Percentiles rank a stretch among this genome's conserved stretches.
Conservation (phyloP, 2,113 vertebrate species). For the Platycercus adscitus region DNA sequence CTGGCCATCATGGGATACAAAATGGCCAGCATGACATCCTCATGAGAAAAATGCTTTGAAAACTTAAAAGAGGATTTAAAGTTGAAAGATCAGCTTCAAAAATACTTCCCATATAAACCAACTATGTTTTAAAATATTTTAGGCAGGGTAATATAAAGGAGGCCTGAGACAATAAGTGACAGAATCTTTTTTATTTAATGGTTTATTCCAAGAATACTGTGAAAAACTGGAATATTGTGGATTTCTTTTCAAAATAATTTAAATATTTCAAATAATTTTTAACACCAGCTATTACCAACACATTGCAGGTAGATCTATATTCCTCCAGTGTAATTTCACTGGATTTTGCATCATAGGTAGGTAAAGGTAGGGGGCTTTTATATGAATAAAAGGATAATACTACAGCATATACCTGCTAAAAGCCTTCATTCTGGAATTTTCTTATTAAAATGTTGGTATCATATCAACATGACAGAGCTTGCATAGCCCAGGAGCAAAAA, state of each 20-base stretch:
- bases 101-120: not conserved
- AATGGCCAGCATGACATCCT: not conserved
- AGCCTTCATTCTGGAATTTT: not conserved
- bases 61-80: not conserved
- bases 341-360: not conserved
- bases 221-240: not conserved
- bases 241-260: not conserved
- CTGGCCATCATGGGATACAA: not conserved
- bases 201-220: not conserved
- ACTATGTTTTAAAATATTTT: not conserved
- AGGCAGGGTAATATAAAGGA: not conserved
- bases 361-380: not conserved
- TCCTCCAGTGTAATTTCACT: not conserved
- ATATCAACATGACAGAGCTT: not conserved
- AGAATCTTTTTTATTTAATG: not conserved
- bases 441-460: slow-evolving; percentile 8
- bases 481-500: slow-evolving; percentile 6
- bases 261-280: not conserved
- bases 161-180: not conserved
- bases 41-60: not conserved
- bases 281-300: not conserved
- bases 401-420: not conserved
- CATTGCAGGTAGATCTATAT: not conserved
- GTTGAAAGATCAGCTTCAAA: not conserved
- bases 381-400: not conserved